Evolutionary conservation across 2,888 invertebrate genomes (phyloP).

Genomic region (Oasisia sp.): DNA sequence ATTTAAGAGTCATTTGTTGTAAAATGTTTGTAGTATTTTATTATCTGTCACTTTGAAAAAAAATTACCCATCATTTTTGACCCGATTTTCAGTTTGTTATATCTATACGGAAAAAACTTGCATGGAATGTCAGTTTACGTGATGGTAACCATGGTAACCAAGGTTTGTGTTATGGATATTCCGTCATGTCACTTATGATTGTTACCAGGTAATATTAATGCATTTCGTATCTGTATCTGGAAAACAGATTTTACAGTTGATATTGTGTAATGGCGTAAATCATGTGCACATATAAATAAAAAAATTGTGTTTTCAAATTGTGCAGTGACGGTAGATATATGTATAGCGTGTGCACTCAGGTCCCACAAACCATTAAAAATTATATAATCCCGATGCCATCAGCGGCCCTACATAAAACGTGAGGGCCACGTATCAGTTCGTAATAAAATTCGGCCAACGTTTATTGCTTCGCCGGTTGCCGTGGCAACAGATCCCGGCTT

Average conservation of each 20-base stretch:
- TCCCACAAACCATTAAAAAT: neutral
- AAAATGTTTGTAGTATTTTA: too few species aligned
- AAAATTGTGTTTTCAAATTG: neutral
- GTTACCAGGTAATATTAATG: neutral
- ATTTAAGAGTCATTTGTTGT: neutral
- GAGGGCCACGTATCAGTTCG: neutral
- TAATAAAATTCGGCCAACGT: neutral
- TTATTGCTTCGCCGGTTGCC: neutral
- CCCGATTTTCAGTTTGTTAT: too few species aligned
- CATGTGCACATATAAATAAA: neutral
- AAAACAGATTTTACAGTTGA: neutral
- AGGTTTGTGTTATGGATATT: neutral
- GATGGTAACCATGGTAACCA: neutral
- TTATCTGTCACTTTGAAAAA: too few species aligned
- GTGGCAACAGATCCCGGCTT: neutral
- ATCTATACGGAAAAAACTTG: too few species aligned
- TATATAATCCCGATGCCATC: neutral
- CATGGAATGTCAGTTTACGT: too few species aligned
- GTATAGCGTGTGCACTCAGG: neutral
- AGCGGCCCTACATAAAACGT: neutral
- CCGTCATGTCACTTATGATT: neutral
- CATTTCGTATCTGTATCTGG: neutral
- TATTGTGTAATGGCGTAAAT: neutral
- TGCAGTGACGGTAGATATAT: neutral
- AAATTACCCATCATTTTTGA: too few species aligned